Percentiles rank a stretch among this genome's conserved stretches.
Evolutionary conservation across 35 echinoderm and acorn worm species (phyloP).

Genomic region (Heliocidaris tuberculata): DNA sequence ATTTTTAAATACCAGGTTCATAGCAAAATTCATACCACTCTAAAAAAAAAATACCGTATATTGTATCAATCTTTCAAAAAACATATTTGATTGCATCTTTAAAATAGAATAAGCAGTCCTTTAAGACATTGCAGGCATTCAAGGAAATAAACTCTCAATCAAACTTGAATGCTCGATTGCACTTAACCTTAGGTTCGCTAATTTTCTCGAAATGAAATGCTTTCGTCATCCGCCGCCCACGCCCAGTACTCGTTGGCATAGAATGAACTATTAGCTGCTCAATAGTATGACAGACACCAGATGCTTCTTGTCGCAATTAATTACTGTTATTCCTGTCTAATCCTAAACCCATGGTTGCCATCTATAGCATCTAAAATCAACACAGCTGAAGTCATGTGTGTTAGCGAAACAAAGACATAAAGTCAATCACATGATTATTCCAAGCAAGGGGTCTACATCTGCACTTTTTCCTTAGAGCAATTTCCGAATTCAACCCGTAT

Average conservation of each 20-base stretch:
- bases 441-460: not conserved
- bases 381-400: not conserved
- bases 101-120: too few species aligned
- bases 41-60: not conserved
- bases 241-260: not conserved
- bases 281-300: not conserved
- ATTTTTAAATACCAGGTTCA: not conserved
- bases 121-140: not conserved
- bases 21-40: not conserved
- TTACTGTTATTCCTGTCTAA: constrained; percentile 1
- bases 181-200: not conserved
- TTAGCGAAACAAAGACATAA: not conserved
- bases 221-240: constrained; percentile 5
- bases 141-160: not conserved
- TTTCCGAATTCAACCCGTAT: not conserved
- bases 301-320: not conserved
- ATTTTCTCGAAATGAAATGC: not conserved
- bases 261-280: not conserved
- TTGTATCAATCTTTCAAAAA: not conserved
- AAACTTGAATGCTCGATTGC: not conserved
- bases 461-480: not conserved
- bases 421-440: not conserved
- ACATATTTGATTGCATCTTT: too few species aligned
- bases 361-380: not conserved
- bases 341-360: not conserved